phyloP scores from a whole-genome alignment of 2,113 vertebrate species.

The Psophia crepitans region DNA sequence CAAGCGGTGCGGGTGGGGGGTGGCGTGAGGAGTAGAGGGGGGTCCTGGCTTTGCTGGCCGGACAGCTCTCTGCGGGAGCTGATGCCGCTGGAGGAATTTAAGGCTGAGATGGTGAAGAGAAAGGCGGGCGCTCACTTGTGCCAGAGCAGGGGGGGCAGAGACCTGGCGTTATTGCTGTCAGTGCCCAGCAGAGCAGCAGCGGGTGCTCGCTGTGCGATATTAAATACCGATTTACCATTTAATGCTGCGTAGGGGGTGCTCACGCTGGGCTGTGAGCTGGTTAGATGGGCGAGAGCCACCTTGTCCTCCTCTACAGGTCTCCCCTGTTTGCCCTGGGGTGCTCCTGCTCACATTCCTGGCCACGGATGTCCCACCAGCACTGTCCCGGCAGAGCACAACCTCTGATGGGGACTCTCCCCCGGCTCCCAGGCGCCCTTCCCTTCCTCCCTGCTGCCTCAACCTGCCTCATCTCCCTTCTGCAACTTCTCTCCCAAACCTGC shows the following conservation, averaged over 20 bases:
- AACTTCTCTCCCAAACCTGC: background rate
- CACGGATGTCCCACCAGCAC: rapidly evolving
- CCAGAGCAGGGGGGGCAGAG: background rate
- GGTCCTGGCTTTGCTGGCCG: background rate
- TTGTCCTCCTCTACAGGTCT: no score
- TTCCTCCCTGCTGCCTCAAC: background rate
- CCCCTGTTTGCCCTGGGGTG: background rate
- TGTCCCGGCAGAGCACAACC: background rate
- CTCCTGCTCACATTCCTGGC: background rate
- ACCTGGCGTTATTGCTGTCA: background rate
- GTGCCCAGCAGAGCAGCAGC: background rate
- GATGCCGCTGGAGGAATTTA: background rate
- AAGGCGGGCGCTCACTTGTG: background rate
- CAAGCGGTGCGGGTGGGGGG: background rate
- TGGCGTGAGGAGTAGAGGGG: background rate
- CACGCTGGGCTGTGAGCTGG: background rate
- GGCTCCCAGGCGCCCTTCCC: background rate
- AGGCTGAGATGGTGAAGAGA: background rate
- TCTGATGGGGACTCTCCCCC: background rate
- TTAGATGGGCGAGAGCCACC: background rate
- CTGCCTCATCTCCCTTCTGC: background rate
- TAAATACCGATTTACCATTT: background rate
- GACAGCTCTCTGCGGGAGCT: background rate
- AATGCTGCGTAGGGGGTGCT: no score
- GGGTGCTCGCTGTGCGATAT: background rate